Conservation (phyloP, 1,140 invertebrate species). For the Apis laboriosa region DNA sequence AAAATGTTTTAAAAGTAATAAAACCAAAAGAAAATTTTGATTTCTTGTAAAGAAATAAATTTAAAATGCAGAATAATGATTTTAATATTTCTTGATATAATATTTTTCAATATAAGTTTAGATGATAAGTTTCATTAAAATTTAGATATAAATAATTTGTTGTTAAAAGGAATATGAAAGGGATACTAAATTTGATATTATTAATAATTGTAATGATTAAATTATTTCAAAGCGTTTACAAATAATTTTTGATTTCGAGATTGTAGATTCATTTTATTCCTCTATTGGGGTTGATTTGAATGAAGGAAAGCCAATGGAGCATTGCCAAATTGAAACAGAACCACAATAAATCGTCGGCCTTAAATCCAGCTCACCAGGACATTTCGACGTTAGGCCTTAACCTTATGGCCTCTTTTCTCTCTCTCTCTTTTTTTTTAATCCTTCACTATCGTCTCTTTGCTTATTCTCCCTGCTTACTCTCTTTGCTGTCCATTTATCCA, state of each 20-base stretch:
- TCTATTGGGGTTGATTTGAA: constrained; percentile 1
- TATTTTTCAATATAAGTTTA: too few relatives aligned
- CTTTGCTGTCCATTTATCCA: constrained; percentile 28
- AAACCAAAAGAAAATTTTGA: too few relatives aligned
- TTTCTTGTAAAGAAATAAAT: too few relatives aligned
- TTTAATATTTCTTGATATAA: too few relatives aligned
- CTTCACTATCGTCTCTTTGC: constrained; percentile 10
- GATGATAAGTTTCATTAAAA: too few relatives aligned
- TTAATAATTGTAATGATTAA: background rate
- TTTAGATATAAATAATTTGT: too few relatives aligned
- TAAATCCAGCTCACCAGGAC: constrained; percentile 52
- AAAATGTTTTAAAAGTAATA: too few relatives aligned
- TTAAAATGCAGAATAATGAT: too few relatives aligned
- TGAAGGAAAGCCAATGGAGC: constrained; percentile 32
- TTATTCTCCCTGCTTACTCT: background rate
- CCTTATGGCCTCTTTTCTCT: constrained; percentile 26
- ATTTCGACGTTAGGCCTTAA: constrained; percentile 30
- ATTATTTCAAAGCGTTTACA: background rate
- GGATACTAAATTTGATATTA: too few relatives aligned
- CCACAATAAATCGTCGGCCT: constrained; percentile 46
- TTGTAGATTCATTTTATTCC: background rate
- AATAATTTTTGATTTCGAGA: constrained; percentile 5
- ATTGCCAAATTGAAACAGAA: constrained; percentile 56
- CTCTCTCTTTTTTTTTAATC: constrained; percentile 26
- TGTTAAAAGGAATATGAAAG: too few relatives aligned